Conservation (phyloP, 2,113 vertebrate genomes). For the Paracanthobrama guichenoti region DNA sequence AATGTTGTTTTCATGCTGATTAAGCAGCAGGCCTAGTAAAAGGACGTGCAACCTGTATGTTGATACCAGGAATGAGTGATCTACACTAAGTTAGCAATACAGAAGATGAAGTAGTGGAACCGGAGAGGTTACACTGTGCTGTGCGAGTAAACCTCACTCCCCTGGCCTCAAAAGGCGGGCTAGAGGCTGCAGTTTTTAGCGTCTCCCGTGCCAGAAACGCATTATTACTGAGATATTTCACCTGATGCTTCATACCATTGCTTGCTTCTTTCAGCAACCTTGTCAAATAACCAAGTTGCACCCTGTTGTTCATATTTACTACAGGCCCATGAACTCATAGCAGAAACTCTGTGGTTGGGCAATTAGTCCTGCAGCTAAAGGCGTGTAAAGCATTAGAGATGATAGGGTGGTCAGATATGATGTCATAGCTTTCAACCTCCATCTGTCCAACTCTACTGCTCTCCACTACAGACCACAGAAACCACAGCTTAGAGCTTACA, state of each 20-base stretch:
- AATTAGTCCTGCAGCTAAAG: constrained; percentile 18
- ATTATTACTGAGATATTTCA: neutral
- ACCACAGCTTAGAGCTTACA: constrained; percentile 6
- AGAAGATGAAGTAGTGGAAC: neutral
- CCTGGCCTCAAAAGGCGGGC: too few species aligned
- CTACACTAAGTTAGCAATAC: neutral
- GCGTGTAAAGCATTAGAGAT: constrained; percentile 19
- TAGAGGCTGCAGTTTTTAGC: too few species aligned
- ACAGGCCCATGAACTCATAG: neutral
- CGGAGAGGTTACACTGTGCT: too few species aligned
- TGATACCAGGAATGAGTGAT: neutral
- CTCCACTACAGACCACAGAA: constrained; percentile 22
- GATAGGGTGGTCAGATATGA: constrained; percentile 15
- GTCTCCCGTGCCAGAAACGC: too few species aligned
- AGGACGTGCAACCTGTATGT: neutral
- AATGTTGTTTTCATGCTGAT: too few species aligned
- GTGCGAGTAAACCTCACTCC: too few species aligned
- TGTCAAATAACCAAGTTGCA: neutral
- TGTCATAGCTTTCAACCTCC: constrained; percentile 18
- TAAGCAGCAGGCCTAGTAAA: neutral
- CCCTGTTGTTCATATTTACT: neutral
- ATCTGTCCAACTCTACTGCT: constrained; percentile 3
- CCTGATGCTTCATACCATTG: neutral
- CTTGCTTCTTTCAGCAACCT: neutral
- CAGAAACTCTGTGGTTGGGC: neutral